These are phyloP conservation scores for Porphyrio hochstetteri DNA, from an alignment of 2,113 vertebrate species.

Conservation along the genomic window DNA sequence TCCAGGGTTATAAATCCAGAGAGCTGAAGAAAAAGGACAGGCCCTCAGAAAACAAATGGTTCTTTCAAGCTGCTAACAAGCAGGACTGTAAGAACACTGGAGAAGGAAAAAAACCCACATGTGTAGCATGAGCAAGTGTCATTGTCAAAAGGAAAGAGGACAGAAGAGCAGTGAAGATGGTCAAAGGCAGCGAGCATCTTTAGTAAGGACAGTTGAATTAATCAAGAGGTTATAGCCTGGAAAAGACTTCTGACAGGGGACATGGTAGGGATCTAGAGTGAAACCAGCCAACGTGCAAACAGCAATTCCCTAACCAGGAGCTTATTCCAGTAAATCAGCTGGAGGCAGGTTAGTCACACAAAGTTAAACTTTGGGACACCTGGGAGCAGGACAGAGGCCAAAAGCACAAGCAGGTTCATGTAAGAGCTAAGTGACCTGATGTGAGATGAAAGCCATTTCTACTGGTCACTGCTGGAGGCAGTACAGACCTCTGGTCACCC, in stretches of 20 bases:
- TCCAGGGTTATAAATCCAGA: neutral
- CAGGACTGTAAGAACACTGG: neutral
- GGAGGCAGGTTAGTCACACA: neutral
- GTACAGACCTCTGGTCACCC: neutral
- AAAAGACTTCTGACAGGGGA: neutral
- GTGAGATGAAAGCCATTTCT: neutral
- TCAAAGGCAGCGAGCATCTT: neutral
- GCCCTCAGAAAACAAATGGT: neutral
- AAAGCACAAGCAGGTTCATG: neutral
- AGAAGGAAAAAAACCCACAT: neutral
- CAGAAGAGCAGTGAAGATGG: neutral
- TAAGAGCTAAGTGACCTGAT: neutral
- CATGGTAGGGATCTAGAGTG: fast-evolving
- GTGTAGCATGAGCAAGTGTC: neutral
- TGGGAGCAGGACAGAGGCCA: neutral
- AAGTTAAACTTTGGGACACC: neutral
- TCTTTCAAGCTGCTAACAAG: neutral
- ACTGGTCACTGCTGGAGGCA: neutral
- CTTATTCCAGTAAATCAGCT: neutral
- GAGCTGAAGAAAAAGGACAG: neutral
- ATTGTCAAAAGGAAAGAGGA: neutral
- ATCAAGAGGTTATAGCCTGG: neutral
- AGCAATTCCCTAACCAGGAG: neutral
- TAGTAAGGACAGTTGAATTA: neutral
- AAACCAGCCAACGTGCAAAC: neutral